phyloP scores from a whole-genome alignment of 1,140 invertebrate species.

The Rhopalosiphum padi region DNA sequence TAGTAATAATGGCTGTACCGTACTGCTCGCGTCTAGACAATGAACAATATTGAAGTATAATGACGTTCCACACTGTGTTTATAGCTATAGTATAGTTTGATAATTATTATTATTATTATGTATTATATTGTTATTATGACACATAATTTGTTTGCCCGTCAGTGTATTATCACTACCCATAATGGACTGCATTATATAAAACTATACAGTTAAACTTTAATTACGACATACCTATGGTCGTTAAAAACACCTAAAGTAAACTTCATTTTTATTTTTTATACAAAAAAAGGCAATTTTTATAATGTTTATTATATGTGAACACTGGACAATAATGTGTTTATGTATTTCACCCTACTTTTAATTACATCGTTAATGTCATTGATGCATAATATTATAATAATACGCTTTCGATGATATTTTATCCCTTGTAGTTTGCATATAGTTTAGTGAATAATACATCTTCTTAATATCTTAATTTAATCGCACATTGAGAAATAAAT shows the following conservation, averaged over 20 bases:
- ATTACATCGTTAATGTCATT: neutral
- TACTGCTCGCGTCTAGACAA: neutral
- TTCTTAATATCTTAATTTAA: constrained; percentile 21
- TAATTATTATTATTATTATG: neutral
- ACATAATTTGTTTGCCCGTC: neutral
- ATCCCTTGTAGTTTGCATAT: neutral
- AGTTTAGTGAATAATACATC: neutral
- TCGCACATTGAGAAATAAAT: neutral
- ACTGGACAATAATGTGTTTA: neutral
- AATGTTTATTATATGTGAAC: neutral
- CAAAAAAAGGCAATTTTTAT: neutral
- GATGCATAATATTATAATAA: neutral
- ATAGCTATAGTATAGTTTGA: too few species aligned
- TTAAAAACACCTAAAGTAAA: neutral
- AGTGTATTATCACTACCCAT: neutral
- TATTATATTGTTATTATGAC: neutral
- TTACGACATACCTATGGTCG: neutral
- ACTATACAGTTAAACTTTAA: neutral
- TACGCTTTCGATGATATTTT: neutral
- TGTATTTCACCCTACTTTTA: neutral
- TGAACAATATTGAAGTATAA: neutral
- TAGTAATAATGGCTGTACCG: neutral
- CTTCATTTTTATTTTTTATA: neutral
- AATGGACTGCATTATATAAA: neutral
- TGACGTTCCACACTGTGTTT: neutral